Evolutionary conservation across 2,888 invertebrate genomes (phyloP), one percentile per base, ranked within the genome.

Genomic region (Acanthosepion esculentum): DNA sequence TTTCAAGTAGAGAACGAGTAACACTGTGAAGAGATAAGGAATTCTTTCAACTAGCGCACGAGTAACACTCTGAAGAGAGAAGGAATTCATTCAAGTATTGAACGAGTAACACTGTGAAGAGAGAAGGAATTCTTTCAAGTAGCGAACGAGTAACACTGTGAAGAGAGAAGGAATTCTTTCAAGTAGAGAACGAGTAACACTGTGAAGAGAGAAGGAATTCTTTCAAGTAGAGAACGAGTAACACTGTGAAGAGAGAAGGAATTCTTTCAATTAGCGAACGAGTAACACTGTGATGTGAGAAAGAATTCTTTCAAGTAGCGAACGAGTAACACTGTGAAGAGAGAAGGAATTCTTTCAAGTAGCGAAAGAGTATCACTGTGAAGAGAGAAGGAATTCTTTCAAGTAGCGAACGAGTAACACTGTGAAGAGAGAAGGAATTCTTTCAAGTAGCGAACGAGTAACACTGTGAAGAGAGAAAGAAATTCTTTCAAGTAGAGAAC

Each of bases 181-280:
- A 50, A 92, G 29, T 64, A 59, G 78, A 2, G 94, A 48, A 93
- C 10, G 64, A 59, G 64, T 53, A 41, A 41, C 3, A 2, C 2
- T 2, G 41, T 2, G 41, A 41, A 41, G 41, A 41, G 1, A 41
- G 41, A 41, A 2, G 3, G 41, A 41, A 41, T 41, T n/a, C n/a
- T n/a, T n/a, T n/a, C n/a, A n/a, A n/a, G n/a, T n/a, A n/a, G n/a
- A n/a, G n/a, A n/a, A n/a, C n/a, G n/a, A n/a, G n/a, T n/a, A n/a
- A n/a, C n/a, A n/a, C 97, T 97, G 95, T 94, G 95, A 95, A 48
- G 93, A 53, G 92, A 92, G 94, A 78, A n/a, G 3, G 91, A 64
- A 59, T 91, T n/a, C 53, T 92, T 64, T 48, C 33, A 50, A 92
- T 26, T 64, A 59, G 78, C 7, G 94, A 48, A 93, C 10, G 64